Percentiles rank a stretch among this genome's conserved stretches.
These are phyloP conservation scores for Grammomys surdaster DNA, from an alignment of 2,113 vertebrate species.

Conservation along the genomic window DNA sequence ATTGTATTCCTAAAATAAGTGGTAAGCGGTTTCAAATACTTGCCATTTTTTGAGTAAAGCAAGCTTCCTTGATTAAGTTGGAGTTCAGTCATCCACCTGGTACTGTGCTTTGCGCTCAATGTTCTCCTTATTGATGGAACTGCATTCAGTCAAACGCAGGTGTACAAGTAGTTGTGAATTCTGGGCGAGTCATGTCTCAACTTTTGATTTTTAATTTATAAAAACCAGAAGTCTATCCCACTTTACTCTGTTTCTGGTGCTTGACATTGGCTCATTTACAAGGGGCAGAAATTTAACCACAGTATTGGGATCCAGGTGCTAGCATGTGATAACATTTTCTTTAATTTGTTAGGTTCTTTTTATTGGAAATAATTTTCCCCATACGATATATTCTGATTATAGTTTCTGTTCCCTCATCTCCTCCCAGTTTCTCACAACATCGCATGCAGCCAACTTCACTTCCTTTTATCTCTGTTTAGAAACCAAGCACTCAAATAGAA, in stretches of 20 bases:
- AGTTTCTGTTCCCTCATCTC: neutral
- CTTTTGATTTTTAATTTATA: conserved; percentile 58
- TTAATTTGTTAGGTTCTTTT: neutral
- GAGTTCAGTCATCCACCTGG: conserved; percentile 47
- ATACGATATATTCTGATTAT: neutral
- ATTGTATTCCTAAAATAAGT: conserved; percentile 55
- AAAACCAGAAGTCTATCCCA: neutral
- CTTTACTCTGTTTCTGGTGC: neutral
- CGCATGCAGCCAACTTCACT: no score
- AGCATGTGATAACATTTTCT: neutral
- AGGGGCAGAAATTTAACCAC: neutral
- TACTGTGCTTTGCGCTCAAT: conserved; percentile 22
- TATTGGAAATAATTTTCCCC: neutral
- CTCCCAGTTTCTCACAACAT: neutral
- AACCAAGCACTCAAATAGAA: neutral
- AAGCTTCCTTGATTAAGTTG: neutral
- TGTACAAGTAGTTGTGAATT: neutral
- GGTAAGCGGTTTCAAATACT: conserved; percentile 35
- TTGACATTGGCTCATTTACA: neutral
- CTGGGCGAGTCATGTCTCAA: neutral
- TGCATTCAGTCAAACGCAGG: neutral
- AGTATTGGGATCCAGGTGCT: neutral
- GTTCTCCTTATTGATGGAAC: neutral
- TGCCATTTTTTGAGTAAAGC: conserved; percentile 8
- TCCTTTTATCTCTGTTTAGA: neutral